These are phyloP conservation scores for Tympanoctomys barrerae DNA, from an alignment of 2,797 vertebrate species.

Conservation along the genomic window DNA sequence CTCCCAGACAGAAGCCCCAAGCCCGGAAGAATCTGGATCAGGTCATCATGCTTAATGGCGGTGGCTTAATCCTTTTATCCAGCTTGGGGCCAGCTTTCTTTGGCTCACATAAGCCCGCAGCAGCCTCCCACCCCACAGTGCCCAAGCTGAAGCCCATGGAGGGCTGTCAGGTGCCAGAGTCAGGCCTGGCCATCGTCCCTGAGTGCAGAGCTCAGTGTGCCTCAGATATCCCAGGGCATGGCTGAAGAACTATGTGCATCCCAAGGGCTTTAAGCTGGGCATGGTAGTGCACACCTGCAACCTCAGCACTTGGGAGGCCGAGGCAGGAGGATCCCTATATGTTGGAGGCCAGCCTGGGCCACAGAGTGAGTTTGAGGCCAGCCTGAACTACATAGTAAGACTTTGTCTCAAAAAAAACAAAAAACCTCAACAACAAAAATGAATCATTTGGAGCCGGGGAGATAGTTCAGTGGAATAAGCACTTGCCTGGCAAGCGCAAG, in stretches of 20 bases:
- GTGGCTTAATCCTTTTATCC: neutral
- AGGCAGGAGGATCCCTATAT: neutral
- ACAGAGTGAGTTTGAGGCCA: neutral
- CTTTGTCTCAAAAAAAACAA: neutral
- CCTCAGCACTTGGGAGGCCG: neutral
- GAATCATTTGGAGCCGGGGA: too few relatives aligned
- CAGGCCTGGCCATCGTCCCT: neutral
- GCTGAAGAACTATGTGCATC: neutral
- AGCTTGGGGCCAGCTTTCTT: neutral
- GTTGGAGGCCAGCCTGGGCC: neutral
- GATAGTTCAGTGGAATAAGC: too few relatives aligned
- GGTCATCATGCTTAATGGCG: neutral
- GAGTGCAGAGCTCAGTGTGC: neutral
- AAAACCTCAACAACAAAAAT: neutral
- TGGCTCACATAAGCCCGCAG: neutral
- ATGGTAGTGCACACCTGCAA: neutral
- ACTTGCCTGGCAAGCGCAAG: too few relatives aligned
- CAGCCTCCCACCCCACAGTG: neutral
- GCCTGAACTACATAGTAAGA: neutral
- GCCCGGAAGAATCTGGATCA: neutral
- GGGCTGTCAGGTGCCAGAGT: neutral
- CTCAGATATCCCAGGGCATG: neutral
- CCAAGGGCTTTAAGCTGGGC: neutral
- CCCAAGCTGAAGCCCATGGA: neutral
- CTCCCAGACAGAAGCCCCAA: neutral